Evolutionary conservation across 2,113 vertebrate species (phyloP), one percentile per base, ranked within the genome.

Genomic region (Ageneiosus marmoratus): DNA sequence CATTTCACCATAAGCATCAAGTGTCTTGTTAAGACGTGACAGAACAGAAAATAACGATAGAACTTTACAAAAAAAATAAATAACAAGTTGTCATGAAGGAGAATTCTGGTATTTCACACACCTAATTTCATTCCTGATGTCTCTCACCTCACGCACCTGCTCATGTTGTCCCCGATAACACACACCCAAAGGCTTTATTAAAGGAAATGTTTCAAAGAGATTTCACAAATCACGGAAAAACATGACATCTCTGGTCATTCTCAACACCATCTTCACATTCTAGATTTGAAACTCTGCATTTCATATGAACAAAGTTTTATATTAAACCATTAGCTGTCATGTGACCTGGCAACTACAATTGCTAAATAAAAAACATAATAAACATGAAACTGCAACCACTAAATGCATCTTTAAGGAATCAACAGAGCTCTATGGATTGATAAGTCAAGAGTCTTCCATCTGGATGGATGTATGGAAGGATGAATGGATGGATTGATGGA

Each of bases 71-170:
- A 37, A 37, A 34, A 18, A 65, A 63, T 16, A 63, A 32, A 67
- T 1, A 41, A 32, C 27, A 75, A 4, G 18, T 27, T 53, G 48
- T 75, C 72, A 51, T 51, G 15, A 53, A 72, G 44, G 18, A 41
- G 65, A 48, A 4, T 5, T 75, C 48, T 75, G 27, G 29, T 32
- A 75, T 75, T 27, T 75, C 72, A 32, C 72, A 29, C 7, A 1
- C 46, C 44, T 50, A 44, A 62, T 78, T 78, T 78, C 55, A 79
- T 62, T 62, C 55, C 55, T 75, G 72, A 75, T 20, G n/a, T 32
- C 48, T 75, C 77, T 79, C 13, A 79, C 79, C 65, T 81, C 37
- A 46, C 53, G n/a, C 11, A 55, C 60, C 77, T 1, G 0, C 18
- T 15, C 27, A 10, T 34, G 60, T 34, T 51, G 18, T 32, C 60